A percentile compares a stretch with the other conserved stretches of the same genome.
Evolutionary conservation across 2,797 vertebrate genomes (phyloP).

Genomic region (Amblyopsis hoosieri): DNA sequence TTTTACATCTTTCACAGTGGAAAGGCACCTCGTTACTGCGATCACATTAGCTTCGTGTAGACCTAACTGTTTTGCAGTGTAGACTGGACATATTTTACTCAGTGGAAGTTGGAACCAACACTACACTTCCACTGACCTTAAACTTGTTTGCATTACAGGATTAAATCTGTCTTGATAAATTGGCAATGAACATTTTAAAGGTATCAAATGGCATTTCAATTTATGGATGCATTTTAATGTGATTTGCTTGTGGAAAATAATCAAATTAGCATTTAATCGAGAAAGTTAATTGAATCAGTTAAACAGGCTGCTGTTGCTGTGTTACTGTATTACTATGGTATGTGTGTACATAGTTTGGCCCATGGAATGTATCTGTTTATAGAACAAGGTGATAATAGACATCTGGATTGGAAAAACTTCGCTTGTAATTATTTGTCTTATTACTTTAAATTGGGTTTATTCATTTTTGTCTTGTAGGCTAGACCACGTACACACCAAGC

Average conservation of each 20-base stretch:
- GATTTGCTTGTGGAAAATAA: conserved; percentile 47
- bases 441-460: too few relatives aligned
- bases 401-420: background rate
- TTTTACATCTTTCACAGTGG: too few relatives aligned
- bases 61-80: conserved; percentile 6
- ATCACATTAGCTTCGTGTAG: conserved; percentile 51
- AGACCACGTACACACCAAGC: too few relatives aligned
- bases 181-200: conserved; percentile 27
- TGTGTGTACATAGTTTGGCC: conserved; percentile 24
- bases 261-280: conserved; percentile 57
- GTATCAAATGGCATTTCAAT: conserved; percentile 43
- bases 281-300: conserved; percentile 34
- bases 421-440: too few relatives aligned
- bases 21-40: conserved; percentile 48
- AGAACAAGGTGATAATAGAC: conserved; percentile 10
- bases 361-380: conserved; percentile 17
- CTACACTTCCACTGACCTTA: too few relatives aligned
- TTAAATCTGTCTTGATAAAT: conserved; percentile 41
- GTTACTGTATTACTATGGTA: too few relatives aligned
- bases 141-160: conserved; percentile 26
- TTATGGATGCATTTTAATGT: conserved; percentile 42
- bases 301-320: conserved; percentile 30
- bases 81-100: too few relatives aligned
- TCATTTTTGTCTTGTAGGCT: too few relatives aligned
- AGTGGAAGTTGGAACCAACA: too few relatives aligned